Evolutionary conservation across 2,113 vertebrate species (phyloP), one percentile per base, ranked within the genome.

Genomic region (Lasiurus cinereus): DNA sequence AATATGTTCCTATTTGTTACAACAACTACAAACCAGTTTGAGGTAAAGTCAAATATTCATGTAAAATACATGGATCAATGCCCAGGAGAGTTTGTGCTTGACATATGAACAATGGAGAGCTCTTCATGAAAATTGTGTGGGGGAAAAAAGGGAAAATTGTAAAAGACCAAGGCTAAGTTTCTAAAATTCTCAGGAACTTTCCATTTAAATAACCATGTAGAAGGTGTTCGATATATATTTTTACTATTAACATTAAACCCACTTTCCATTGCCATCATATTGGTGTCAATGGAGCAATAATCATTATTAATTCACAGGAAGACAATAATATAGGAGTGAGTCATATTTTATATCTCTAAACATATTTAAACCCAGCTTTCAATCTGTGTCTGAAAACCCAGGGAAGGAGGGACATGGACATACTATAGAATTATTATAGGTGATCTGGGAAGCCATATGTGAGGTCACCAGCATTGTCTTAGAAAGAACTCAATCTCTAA

Each of bases 1-100:
- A 92, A 78, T 64, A 88, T 39, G 90, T 92, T 88, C 82, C n/a
- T 39, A 18, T 66, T 93, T 89, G 88, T 24, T 50, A 77, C 56
- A 64, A 86, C 19, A 43, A 56, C 46, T 83, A 21, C 27, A 87
- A 69, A 46, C 33, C 46, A 67, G 43, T 92, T 39, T 84, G 72
- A 82, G 54, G 66, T 67, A 66, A 84, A 77, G 36, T 6, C 64
- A 9, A 79, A 18, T 48, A 59, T 48, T 73, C 19, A 33, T 43
- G 10, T 59, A 62, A 85, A 94, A 82, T 77, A 72, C 4, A 14
- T 2, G n/a, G 43, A 43, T 92, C 72, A 5, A 5, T 48, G 50
- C n/a, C 27, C n/a, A 12, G 22, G 43, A 67, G 74, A 54, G 33
- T 24, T 19, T 52, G 22, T 83, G 64, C 83, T 80, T 94, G 76